Evolutionary conservation across 2,113 vertebrate species (phyloP).

Genomic region (Neolamprologus longior): DNA sequence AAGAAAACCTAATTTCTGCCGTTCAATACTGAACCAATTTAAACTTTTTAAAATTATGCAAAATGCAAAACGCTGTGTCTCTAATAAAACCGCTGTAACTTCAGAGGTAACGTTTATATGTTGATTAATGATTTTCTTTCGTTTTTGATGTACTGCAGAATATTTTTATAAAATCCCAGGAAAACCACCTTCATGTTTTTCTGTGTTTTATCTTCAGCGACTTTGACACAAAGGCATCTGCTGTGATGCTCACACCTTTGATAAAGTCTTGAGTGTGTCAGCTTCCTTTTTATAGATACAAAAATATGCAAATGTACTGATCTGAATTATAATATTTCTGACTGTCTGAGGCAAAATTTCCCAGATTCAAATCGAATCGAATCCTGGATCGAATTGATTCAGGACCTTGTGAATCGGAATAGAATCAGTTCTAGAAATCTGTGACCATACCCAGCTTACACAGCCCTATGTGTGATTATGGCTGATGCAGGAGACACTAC

Average conservation of each 20-base stretch:
- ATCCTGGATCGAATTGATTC: background rate
- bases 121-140: rapidly evolving
- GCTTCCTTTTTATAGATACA: background rate
- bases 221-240: rapidly evolving
- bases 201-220: rapidly evolving
- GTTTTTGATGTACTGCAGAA: rapidly evolving
- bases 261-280: rapidly evolving
- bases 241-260: background rate
- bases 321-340: background rate
- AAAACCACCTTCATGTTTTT: background rate
- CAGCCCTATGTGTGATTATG: background rate
- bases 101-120: rapidly evolving
- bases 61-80: rapidly evolving
- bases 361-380: rapidly evolving
- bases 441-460: rapidly evolving
- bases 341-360: background rate
- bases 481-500: background rate
- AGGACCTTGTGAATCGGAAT: background rate
- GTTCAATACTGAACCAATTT: rapidly evolving
- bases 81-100: rapidly evolving
- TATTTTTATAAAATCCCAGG: background rate
- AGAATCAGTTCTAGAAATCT: background rate
- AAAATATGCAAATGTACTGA: background rate
- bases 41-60: background rate
- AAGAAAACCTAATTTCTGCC: background rate